Evolutionary conservation across 2,888 invertebrate species (phyloP), one percentile per base, ranked within the genome.

Genomic region (Eristalinus sepulchralis): DNA sequence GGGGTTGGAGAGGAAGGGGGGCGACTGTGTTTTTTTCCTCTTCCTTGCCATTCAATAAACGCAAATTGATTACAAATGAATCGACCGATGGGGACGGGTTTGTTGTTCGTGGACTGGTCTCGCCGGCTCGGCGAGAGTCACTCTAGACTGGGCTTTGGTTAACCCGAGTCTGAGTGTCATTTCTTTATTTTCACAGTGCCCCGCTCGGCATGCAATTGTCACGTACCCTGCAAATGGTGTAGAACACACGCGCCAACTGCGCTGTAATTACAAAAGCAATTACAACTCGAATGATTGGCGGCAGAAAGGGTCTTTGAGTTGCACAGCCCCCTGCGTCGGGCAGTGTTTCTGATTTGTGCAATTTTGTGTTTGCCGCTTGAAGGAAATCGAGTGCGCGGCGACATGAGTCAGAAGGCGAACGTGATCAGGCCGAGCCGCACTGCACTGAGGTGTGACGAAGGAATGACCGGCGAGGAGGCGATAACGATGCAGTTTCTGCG

Each of bases 11-110:
- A 5, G 17, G 17, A 2, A 31, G 3, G 0, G 47, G n/a, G 17
- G 47, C 4, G 8, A 0, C 17, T n/a, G 17, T 6, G n/a, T 10
- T 22, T 67, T 71, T 31, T 68, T 64, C 55, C 1, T 47, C 13
- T 66, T 47, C 63, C 39, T 73, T 34, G 59, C 55, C 71, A 55
- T 85, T 82, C 82, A 82, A 83, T 86, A 75, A 86, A 83, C 83
- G 78, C 83, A 82, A 86, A 86, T 86, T 83, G 86, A 83, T 83
- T 86, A 83, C 83, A 83, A 86, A 86, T 86, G 86, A 86, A 82
- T 83, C 78, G 66, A 71, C 73, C 55, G 73, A 36, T 31, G 55
- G 17, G 22, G 64, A 10, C 24, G 60, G 80, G 70, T n/a, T n/a
- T n/a, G n/a, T 67, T 68, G 47, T 59, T 13, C 39, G n/a, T 47